Percentiles rank a stretch among this genome's conserved stretches.
These are phyloP conservation scores for Brachymystax lenok DNA, from an alignment of 2,797 vertebrate species.

Conservation along the genomic window DNA sequence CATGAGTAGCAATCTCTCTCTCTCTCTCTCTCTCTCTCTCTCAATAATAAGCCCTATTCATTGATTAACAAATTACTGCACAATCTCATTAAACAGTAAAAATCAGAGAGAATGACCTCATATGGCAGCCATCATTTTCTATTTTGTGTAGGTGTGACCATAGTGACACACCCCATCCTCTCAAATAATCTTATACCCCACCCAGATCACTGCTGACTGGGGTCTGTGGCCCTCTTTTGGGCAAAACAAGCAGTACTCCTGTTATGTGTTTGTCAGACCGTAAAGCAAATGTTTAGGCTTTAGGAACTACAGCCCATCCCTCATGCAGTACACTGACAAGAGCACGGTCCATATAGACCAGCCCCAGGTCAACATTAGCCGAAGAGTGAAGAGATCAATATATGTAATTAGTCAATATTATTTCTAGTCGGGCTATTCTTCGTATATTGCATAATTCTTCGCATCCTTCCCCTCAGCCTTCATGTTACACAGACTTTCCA, in stretches of 20 bases:
- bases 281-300: constrained; percentile 68
- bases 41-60: background rate
- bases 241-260: constrained; percentile 16
- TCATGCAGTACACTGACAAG: constrained; percentile 57
- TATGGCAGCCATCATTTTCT: background rate
- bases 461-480: background rate
- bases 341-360: constrained; percentile 59
- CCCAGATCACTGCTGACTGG: background rate
- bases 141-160: no score
- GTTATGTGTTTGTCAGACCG: constrained; percentile 57
- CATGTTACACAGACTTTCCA: background rate
- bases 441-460: background rate
- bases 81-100: background rate
- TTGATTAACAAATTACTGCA: background rate
- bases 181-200: background rate
- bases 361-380: constrained; percentile 68
- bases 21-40: no score
- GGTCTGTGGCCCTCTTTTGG: background rate
- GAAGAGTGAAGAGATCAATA: constrained; percentile 50
- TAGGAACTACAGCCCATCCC: constrained; percentile 40
- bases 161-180: background rate
- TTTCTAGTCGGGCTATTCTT: constrained; percentile 16
- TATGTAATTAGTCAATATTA: constrained; percentile 54
- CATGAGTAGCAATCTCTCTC: no score
- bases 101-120: background rate